Evolutionary conservation across 1,140 invertebrate genomes (phyloP), one percentile per base, ranked within the genome.

Genomic region (Drosophila parvula): DNA sequence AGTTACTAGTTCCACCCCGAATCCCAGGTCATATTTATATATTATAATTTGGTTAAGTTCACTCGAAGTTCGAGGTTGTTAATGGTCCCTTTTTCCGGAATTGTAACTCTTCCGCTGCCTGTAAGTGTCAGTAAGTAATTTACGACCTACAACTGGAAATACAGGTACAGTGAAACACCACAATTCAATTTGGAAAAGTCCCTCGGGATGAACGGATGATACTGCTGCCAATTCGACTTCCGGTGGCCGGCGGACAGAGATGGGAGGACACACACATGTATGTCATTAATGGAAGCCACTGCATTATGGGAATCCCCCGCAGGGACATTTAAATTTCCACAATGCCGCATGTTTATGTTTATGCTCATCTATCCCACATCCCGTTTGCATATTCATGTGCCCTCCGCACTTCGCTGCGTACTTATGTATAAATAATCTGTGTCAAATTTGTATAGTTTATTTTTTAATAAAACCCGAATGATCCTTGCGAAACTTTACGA

Each of bases 401-500:
- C 27, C 63, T 18, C 41, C 67, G 48, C 40, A 69, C 63, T 68
- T 70, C n/a, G 38, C 34, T 61, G 50, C 53, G 60, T 69, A 78
- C 64, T 76, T 76, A 76, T 76, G 62, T 86, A 82, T 76, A 79
- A 64, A 82, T 86, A 79, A 86, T 79, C 75, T 86, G 60, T 88
- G 79, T 86, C 81, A 86, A 86, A 86, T 88, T 86, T 86, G 83
- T 86, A 89, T 88, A 83, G 83, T 88, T 83, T 88, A 80, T 88
- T 86, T 86, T 86, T 86, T 86, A 86, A 86, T 86, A 86, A 86
- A 86, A 86, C 61, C 76, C 48, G 48, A 88, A 88, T 77, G 83
- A 88, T 65, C 83, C 75, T 74, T 74, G 60, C 71, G 50, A 57
- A 77, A 64, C 43, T 86, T 86, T 86, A 86, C 79, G 83, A 86